Base-by-base conservation (phyloP, 2,888 invertebrate species). In the Esperia sulphurella region DNA sequence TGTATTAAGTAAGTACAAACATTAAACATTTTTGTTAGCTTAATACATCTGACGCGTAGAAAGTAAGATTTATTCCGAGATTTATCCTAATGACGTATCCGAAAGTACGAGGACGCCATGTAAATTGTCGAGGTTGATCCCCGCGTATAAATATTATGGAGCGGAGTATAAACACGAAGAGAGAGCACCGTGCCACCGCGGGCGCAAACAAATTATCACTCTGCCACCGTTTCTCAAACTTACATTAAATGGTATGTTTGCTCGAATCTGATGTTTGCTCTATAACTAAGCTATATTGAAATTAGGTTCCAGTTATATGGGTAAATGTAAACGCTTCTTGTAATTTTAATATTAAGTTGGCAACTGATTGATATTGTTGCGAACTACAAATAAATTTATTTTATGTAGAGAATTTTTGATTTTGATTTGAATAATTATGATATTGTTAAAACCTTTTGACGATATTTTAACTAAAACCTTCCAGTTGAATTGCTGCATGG, bases 191-290 rank as follows among this genome's bases (percentile, higher is more conserved):
- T 61, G 62, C 60, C 57, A 62, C 57, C 58, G 54, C 59, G 54
- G 54, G 63, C 65, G 63, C 75, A 83, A 80, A 84, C 80, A 85
- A 83, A 84, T 84, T 81, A 82, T 67, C 61, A 55, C 55, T 56
- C 55, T 55, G 61, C 53, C 69, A 72, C 51, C 62, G 76, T 58
- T 66, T 70, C 79, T 68, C 77, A 76, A 82, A 81, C 68, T 79
- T 75, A 21, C 5, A 21, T 21, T 55, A 55, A 59, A 72, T 68
- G 67, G 55, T 59, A 57, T 70, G 59, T 75, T 72, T 74, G 61
- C 62, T 57, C 43, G 49, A 54, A 55, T 55, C 53, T 57, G 48
- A 51, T 57, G 55, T 64, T 65, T 61, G 54, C 51, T 59, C 43
- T 53, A 45, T 48, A 21, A 5, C 21, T 21, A 21, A 21, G 54